Percentiles rank a stretch among this genome's conserved stretches.
phyloP scores from a whole-genome alignment of 2,888 invertebrate genomes.

The Eupithecia vulgata region DNA sequence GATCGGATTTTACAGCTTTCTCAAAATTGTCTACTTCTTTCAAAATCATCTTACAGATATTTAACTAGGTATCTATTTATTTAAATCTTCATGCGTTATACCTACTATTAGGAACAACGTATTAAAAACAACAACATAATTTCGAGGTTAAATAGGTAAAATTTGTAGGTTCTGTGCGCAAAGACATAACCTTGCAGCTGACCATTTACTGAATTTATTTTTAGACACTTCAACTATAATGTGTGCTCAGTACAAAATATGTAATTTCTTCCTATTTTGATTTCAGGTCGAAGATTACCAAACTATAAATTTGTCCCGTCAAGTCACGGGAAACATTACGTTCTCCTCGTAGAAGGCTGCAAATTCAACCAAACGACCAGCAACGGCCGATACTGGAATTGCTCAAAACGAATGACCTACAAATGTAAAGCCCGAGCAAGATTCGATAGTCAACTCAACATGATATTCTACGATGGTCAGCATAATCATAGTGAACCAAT shows the following conservation, averaged over 20 bases:
- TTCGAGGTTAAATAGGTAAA: no score
- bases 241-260: background rate
- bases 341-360: conserved; percentile 45
- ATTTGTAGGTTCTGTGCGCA: no score
- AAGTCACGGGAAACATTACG: conserved; percentile 45
- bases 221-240: background rate
- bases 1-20: background rate
- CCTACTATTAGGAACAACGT: background rate
- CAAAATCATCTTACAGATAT: background rate
- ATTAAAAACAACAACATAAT: no score
- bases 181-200: background rate
- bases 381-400: conserved; percentile 46
- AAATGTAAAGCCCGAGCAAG: conserved; percentile 48
- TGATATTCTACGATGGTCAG: conserved; percentile 38
- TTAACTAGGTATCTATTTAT: background rate
- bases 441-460: conserved; percentile 41
- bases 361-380: conserved; percentile 45
- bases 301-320: conserved; percentile 53
- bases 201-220: background rate
- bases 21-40: background rate
- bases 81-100: background rate
- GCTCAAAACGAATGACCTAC: conserved; percentile 42
- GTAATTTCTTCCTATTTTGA: background rate
- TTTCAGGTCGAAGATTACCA: conserved; percentile 25
- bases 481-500: conserved; percentile 44